Evolutionary conservation across 2,113 vertebrate species (phyloP).

Genomic region (Sus scrofa): T2T-Sscrofa CM000817.6:45778501-45779000

Average conservation of each 20-base stretch:
- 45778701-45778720: neutral
- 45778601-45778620: neutral
- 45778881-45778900: neutral
- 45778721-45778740: no score
- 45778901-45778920: neutral
- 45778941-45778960: neutral
- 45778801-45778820: neutral
- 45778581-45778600: neutral
- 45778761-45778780: neutral
- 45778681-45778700: neutral
- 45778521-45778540: neutral
- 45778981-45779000: neutral
- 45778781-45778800: no score
- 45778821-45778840: neutral
- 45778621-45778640: neutral
- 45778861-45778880: neutral
- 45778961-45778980: neutral
- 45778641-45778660: neutral
- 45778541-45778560: neutral
- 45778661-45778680: neutral
- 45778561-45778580: neutral
- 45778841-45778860: neutral
- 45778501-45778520: neutral
- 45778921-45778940: neutral
- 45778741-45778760: neutral